Base-by-base conservation (phyloP, 2,797 vertebrate species). In the Paratrypauchen microcephalus region DNA sequence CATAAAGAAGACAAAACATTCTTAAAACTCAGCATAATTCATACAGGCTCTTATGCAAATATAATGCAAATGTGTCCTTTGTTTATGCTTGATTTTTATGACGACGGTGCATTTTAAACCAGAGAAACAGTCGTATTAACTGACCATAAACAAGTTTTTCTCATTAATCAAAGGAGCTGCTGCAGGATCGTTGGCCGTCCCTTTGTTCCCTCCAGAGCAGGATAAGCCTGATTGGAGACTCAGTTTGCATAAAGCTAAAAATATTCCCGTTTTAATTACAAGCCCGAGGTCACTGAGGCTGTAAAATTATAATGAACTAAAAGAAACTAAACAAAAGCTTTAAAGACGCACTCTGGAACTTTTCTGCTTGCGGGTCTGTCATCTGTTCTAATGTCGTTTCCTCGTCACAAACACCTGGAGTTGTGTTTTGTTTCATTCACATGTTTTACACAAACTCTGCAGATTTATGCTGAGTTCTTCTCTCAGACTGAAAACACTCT, bases 221-320 rank as follows among this genome's bases (percentile, higher is more conserved):
- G 11, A 56, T 57, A 26, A 66, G 39, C 13, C n/a, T 26, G 15
- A 24, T 48, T 66, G n/a, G 26, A 32, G 59, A 61, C 26, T 18
- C 24, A 12, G 5, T 16, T 12, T 66, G 36, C 9, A 62, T 66
- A 45, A 47, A 62, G 55, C 16, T 68, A 65, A 23, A 70, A 71
- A 80, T n/a, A 66, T 18, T 71, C 48, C 18, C 54, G 9, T 52
- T 67, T 19, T 16, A 24, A 64, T 58, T 54, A 58, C 54, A 21
- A 66, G 50, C 79, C 69, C 1, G 2, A 52, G 79, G 83, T 83
- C 73, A 77, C 0, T 23, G 65, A 65, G 62, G 71, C n/a, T 59
- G 12, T 62, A 28, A n/a, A 32, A 45, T 36, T 72, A 56, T 68
- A 81, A 83, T 69, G 56, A 75, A 65, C 66, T 69, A 78, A 80